Base-by-base conservation (phyloP, 2,113 vertebrate genomes). In the Tupaia tana region DNA sequence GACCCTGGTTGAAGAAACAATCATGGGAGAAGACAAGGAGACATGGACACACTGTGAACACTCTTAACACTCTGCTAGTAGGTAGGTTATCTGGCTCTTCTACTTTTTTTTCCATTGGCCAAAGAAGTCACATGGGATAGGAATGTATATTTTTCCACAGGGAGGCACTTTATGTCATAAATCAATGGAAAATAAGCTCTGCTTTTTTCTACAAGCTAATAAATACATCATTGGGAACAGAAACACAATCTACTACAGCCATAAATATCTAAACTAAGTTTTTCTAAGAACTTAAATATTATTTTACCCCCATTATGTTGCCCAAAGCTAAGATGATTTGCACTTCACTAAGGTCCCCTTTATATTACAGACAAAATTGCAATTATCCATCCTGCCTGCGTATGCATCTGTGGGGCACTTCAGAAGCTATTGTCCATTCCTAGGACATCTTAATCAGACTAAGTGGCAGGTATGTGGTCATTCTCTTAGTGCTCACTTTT, bases 391-490 rank as follows among this genome's bases (percentile, higher is more conserved):
- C 98, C 98, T 86, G 98, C 97, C 56, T 99, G 98, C 98, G 98
- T 99, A 92, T 98, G 98, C 89, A 98, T 98, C 94, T 98, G 89
- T 0, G 97, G 97, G 24, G 80, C 97, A 97, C 93, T 82, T 97
- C 83, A 98, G 98, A 95, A 98, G 98, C 98, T 99, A 98, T 97
- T 99, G 98, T 96, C 96, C 99, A 83, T 99, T 99, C 97, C 95
- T 79, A 56, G 98, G 98, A 59, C 98, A 98, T 11, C 6, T 94
- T 98, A 0, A 94, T 99, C 61, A 98, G 97, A 71, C 98, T 98
- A 97, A 99, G 98, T 0, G 98, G 98, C 0, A 97, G 98, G 0
- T 99, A 98, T 98, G 96, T 99, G 58, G 34, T 99, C 82, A 99
- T 99, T 96, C 98, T 98, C 71, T 97, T 99, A 96, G 98, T 99